Conservation (phyloP, 2,113 vertebrate genomes). For the Caranx melampygus region DNA sequence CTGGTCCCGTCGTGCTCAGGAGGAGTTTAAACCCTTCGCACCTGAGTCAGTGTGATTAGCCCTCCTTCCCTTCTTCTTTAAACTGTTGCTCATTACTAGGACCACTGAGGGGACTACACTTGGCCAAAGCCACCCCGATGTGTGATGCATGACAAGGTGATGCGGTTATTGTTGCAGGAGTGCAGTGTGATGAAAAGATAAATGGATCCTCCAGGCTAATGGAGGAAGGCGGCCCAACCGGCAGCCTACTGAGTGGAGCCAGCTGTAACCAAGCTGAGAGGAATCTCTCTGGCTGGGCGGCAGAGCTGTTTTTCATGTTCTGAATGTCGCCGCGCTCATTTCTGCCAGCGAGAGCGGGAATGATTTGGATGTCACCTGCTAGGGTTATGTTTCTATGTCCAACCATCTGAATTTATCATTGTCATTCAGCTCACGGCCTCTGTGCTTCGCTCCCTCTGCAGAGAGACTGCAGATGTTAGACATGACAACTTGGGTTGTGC, state of each 20-base stretch:
- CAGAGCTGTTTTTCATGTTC: conserved; percentile 71
- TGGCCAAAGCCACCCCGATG: conserved; percentile 45
- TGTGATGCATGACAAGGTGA: conserved; percentile 54
- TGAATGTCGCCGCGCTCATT: conserved; percentile 69
- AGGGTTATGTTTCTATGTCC: conserved; percentile 64
- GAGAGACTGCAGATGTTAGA: conserved; percentile 65
- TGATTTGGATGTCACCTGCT: conserved; percentile 72
- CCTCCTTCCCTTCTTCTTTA: conserved; percentile 48
- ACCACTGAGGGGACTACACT: conserved; percentile 40
- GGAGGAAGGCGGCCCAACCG: conserved; percentile 59
- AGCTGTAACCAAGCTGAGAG: conserved; percentile 63
- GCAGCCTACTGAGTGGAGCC: conserved; percentile 70
- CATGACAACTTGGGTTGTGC: conserved; percentile 35
- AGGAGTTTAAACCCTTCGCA: conserved; percentile 38
- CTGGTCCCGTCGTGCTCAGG: conserved; percentile 16
- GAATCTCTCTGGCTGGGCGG: conserved; percentile 43
- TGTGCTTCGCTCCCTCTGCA: conserved; percentile 28
- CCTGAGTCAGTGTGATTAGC: conserved; percentile 54
- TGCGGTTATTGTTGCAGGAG: conserved; percentile 63
- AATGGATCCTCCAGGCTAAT: conserved; percentile 72
- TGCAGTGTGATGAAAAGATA: conserved; percentile 67
- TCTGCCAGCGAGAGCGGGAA: conserved; percentile 39
- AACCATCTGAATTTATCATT: conserved; percentile 70
- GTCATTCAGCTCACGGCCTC: conserved; percentile 58
- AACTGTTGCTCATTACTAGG: conserved; percentile 53